Conservation (phyloP, 2,888 invertebrate species). For the Acanthosepion lycidas region DNA sequence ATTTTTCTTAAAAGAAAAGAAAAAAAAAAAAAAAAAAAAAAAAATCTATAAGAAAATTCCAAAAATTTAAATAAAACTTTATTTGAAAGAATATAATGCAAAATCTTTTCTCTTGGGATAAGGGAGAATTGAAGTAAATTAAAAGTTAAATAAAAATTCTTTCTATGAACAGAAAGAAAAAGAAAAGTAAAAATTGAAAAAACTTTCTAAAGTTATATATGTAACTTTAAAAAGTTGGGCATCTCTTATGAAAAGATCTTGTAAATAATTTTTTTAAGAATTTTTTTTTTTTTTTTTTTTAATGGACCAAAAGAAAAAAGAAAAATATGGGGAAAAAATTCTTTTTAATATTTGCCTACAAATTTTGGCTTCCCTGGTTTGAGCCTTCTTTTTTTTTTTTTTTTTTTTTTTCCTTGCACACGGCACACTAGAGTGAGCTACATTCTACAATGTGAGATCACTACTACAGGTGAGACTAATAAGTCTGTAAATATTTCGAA, state of each 20-base stretch:
- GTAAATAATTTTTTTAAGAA: background rate
- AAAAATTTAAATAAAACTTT: background rate
- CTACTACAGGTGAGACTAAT: slow-evolving; percentile 33
- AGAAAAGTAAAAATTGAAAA: background rate
- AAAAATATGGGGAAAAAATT: background rate
- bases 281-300: too few species aligned
- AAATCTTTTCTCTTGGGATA: background rate
- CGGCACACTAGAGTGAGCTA: slow-evolving; percentile 40
- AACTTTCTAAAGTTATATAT: background rate
- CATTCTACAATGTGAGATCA: slow-evolving; percentile 33
- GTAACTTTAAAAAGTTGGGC: background rate
- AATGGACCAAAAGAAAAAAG: background rate
- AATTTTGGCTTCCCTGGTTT: slow-evolving; percentile 49
- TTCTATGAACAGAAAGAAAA: background rate
- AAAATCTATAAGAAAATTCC: background rate
- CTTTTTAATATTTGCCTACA: background rate
- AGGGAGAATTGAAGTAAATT: background rate
- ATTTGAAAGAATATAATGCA: background rate
- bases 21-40: background rate
- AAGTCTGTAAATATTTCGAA: background rate
- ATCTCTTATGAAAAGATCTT: background rate
- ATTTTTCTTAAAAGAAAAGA: background rate
- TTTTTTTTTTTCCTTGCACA: slow-evolving; percentile 37
- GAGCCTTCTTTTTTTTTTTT: background rate
- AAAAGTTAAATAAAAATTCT: background rate